Conservation (phyloP, 2,888 invertebrate species). For the Dastarcus helophoroides region DNA sequence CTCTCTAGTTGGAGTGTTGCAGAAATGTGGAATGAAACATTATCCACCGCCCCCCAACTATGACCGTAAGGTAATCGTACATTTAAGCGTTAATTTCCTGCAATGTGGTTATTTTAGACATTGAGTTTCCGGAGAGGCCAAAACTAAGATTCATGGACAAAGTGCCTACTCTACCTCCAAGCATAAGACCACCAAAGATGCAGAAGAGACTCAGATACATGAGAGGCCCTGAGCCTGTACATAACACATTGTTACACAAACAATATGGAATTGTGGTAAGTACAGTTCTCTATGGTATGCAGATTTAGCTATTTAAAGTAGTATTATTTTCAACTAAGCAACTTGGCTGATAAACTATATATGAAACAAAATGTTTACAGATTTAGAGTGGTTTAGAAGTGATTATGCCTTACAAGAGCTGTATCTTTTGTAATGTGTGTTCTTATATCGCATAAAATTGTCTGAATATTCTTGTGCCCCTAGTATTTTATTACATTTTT, state of each 20-base stretch:
- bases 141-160: constrained; percentile 62
- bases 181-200: constrained; percentile 69
- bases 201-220: constrained; percentile 71
- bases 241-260: constrained; percentile 74
- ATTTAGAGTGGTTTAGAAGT: neutral
- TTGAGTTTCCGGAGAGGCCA: constrained; percentile 59
- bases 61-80: constrained; percentile 44
- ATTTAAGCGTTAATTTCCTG: constrained; percentile 1
- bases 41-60: constrained; percentile 57
- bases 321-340: too few relatives aligned
- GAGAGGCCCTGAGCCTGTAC: constrained; percentile 81
- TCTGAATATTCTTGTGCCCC: too few relatives aligned
- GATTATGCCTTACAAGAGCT: too few relatives aligned
- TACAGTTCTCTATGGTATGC: too few relatives aligned
- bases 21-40: constrained; percentile 52
- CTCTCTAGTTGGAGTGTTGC: too few relatives aligned
- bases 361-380: too few relatives aligned
- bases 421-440: too few relatives aligned
- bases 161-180: constrained; percentile 56
- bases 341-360: too few relatives aligned
- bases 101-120: constrained; percentile 39
- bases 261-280: constrained; percentile 89
- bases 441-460: too few relatives aligned
- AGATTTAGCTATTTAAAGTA: too few relatives aligned
- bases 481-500: constrained; percentile 5